Evolutionary conservation across 2,888 invertebrate species (phyloP), one percentile per base, ranked within the genome.

Genomic region (Hypomecis punctinalis): DNA sequence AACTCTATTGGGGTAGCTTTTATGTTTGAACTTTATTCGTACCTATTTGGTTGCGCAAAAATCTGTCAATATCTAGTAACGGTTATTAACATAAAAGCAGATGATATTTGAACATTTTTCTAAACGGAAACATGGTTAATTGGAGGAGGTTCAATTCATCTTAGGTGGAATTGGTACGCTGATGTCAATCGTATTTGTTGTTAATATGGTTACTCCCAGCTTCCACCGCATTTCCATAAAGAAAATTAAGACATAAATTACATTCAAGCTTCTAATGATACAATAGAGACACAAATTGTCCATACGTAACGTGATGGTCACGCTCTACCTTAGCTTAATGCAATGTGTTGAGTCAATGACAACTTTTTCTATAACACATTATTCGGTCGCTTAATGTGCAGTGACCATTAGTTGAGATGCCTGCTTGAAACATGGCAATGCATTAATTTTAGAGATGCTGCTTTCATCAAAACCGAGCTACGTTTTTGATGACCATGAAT

Each of bases 231-330:
- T 82, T 83, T 81, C 78, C 82, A 83, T 82, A 82, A 82, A 76
- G 76, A 74, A 88, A 91, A 92, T 92, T 81, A 91, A 93, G 91
- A 91, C 92, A 90, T 91, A 82, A 90, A 91, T 88, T 84, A 88
- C 84, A 76, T 83, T 76, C 72, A 70, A 79, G 76, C 65, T 72
- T 68, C 77, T 81, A 82, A 86, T 83, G 80, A 83, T 80, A 83
- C 81, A 81, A 78, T 82, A 81, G 83, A 88, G 79, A 80, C 83
- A 76, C 90, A 90, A 90, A 85, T 83, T 90, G 33, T 43, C 36
- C 88, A 74, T 78, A 76, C 71, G 79, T 83, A 85, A 86, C 84
- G 81, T 73, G 80, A 74, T 73, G 80, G 91, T 91, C 91, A 93
- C 92, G 91, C 89, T 84, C 81, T 64, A 68, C 68, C 76, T 68